A percentile compares a stretch with the other conserved stretches of the same genome.
Evolutionary conservation across 2,888 invertebrate species (phyloP).

Genomic region (Candidula unifasciata): DNA sequence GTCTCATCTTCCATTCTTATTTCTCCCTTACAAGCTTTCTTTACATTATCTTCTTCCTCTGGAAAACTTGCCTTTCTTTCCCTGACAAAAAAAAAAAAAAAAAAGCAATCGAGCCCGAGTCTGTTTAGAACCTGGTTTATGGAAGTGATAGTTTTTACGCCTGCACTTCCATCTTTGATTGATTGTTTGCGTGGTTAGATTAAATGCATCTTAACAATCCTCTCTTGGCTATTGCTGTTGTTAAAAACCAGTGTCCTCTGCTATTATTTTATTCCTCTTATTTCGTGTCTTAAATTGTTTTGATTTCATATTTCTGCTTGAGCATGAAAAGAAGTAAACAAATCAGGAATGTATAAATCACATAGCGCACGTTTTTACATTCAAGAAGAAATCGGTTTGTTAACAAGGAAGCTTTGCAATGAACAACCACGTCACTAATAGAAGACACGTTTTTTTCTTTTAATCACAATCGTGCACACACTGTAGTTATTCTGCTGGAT

Average conservation of each 20-base stretch:
- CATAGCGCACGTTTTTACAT: background rate
- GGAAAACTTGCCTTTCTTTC: background rate
- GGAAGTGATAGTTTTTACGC: constrained; percentile 28
- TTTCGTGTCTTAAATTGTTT: constrained; percentile 16
- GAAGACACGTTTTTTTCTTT: background rate
- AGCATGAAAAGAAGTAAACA: constrained; percentile 10
- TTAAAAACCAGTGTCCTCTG: constrained; percentile 22
- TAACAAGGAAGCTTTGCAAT: background rate
- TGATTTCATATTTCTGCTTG: constrained; percentile 34
- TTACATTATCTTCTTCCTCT: background rate
- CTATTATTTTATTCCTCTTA: constrained; percentile 7
- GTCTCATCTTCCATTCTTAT: background rate
- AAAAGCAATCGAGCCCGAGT: background rate
- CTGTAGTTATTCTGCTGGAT: too few species aligned
- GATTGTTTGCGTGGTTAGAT: constrained; percentile 39
- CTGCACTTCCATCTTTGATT: constrained; percentile 36
- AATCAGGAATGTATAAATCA: constrained; percentile 26
- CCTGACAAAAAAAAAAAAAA: background rate
- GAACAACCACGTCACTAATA: background rate
- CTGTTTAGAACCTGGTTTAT: constrained; percentile 14
- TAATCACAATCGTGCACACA: too few species aligned
- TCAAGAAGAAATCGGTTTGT: background rate
- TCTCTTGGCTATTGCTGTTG: constrained; percentile 17
- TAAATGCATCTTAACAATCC: constrained; percentile 32
- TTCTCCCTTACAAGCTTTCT: background rate